These are phyloP conservation scores for Pollenia griseotomentosa DNA, from an alignment of 2,888 invertebrate species.

Conservation along the genomic window DNA sequence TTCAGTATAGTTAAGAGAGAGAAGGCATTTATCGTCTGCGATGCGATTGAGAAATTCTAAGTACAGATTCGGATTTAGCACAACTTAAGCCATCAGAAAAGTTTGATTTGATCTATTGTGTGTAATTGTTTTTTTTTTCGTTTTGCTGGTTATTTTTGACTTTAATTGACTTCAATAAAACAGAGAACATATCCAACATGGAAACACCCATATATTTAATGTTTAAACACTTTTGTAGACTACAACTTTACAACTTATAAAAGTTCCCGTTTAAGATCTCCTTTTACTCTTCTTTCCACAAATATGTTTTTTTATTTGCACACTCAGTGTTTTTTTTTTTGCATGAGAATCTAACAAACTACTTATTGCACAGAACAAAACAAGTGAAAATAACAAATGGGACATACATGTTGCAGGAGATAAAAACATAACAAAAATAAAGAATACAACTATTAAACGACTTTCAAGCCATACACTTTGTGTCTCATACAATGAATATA, in stretches of 20 bases:
- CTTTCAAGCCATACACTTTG: conserved; percentile 39
- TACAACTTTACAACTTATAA: conserved; percentile 25
- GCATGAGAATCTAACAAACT: conserved; percentile 63
- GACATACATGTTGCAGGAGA: conserved; percentile 60
- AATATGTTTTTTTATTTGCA: not conserved
- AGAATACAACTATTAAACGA: conserved; percentile 52
- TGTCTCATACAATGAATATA: conserved; percentile 19
- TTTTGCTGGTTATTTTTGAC: no score
- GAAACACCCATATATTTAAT: conserved; percentile 25
- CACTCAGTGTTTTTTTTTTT: not conserved
- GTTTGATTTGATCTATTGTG: no score
- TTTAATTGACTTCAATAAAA: no score
- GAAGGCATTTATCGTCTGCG: no score
- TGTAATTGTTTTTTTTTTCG: no score
- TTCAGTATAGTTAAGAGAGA: no score
- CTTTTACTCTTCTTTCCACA: conserved; percentile 4
- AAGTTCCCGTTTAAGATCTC: conserved; percentile 55
- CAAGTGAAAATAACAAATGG: conserved; percentile 71
- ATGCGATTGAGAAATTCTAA: no score
- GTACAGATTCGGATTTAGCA: no score
- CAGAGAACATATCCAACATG: not conserved
- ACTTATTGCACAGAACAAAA: conserved; percentile 61
- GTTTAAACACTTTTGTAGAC: conserved; percentile 19
- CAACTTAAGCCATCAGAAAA: no score
- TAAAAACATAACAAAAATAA: conserved; percentile 17